Base-by-base conservation (phyloP, 1,140 invertebrate species). In the Oncopodura yosiiana region DNA sequence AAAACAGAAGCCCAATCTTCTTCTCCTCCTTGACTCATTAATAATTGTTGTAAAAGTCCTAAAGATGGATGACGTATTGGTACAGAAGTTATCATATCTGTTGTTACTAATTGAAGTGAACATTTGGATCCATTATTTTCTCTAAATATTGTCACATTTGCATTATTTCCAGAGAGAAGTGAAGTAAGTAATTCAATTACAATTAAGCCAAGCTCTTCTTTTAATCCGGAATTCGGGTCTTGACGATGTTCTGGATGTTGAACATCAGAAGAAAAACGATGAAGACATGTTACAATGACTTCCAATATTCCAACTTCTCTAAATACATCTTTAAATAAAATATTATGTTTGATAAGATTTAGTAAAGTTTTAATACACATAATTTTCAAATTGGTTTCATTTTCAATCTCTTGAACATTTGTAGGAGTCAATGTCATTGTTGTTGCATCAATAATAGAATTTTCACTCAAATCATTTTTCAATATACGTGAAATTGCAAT, bases 261-360 rank as follows among this genome's bases (percentile, higher is more conserved):
- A 65, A 81, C 79, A 62, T 84, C 81, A 69, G 86, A 81, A 8
- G 84, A 82, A 71, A 92, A 94, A 39, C 87, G 78, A 60, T 85
- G 84, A 5, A 96, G 75, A 73, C 89, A 94, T n/a, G 86, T 87
- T 0, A 94, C 88, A 68, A 98, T 86, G 6, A 96, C 92, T 77
- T 99, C 95, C 53, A 99, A 71, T 71, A 98, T 83, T 14, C 95
- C 94, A 37, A 99, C 91, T 75, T 99, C 95, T 62, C 94, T 78
- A 69, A 91, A 99, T 2, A 96, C 95, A 72, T 99, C 94, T 76
- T 95, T 94, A 70, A 96, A 98, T 62, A 96, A 82, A 48, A 74
- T 70, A 70, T 96, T 94, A 68, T 93, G 83, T 62, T 84, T 87
- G 63, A 58, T 37, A 11, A 64, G 24, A 49, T 58, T 64, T 38